Evolutionary conservation across 2,888 invertebrate species (phyloP), one percentile per base, ranked within the genome.

Genomic region (Reticulitermes lucifugus): DNA sequence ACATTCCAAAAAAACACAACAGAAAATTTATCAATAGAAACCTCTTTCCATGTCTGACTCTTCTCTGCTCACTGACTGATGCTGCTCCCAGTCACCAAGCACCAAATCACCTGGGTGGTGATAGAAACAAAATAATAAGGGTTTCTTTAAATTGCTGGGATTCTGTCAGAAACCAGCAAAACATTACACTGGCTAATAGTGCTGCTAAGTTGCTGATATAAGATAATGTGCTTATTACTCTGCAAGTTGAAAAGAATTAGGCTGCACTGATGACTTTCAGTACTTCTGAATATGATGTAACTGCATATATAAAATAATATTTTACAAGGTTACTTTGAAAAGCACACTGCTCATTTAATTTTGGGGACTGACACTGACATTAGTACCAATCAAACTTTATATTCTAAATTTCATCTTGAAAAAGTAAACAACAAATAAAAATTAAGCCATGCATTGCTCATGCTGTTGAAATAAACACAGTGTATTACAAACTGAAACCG

Each of bases 71-170:
- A 25, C 43, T 70, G 84, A n/a, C 21, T 79, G 60, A 41, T 84
- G 79, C 79, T 84, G 84, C 41, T 84, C 79, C 79, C 79, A 79
- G n/a, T 79, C 79, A 84, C 84, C 75, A 35, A 46, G 77, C 77
- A 77, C 46, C 77, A 77, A 51, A 77, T 77, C 77, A 77, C 77
- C 77, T 77, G 77, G 46, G 43, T 41, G 77, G 22, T 46, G 77
- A 46, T 22, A 46, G 41, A 46, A 77, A 77, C n/a, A 46, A 46
- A n/a, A 77, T n/a, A 21, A 77, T 2, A 22, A 77, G 9, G 75
- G 18, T 51, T 60, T 60, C 18, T 60, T 18, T 22, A 60, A 60
- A 12, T 10, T 65, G n/a, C 6, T n/a, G 65, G 65, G 65, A 65
- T n/a, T 65, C n/a, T 25, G 65, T 65, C 12, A 65, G n/a, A 65